Base-by-base conservation (phyloP, 2,797 vertebrate species). In the Mastacembelus armatus region DNA sequence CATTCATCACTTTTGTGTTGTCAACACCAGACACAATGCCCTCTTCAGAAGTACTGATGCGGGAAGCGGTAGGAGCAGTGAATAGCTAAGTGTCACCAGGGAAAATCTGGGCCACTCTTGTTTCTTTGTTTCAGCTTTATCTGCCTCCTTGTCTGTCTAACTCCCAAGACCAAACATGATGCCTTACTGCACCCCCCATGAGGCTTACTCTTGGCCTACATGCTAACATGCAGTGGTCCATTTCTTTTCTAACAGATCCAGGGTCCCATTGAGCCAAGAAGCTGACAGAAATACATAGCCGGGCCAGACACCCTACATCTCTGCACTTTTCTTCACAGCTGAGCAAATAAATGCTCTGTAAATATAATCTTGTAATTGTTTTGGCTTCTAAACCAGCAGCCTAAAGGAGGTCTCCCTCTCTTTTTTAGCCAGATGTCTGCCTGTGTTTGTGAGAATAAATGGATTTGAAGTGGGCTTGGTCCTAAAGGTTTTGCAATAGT, bases 311-410 rank as follows among this genome's bases (percentile, higher is more conserved):
- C 35, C 74, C 65, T 24, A 62, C 67, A 44, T 65, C 45, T 18
- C 39, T 43, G 35, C 27, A 24, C 67, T 69, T 75, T 66, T 70
- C 68, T 48, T 66, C 61, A 73, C 89, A 91, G 88, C 89, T 92
- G 88, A 87, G 74, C 61, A 92, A 92, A 92, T 88, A 92, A 57
- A 89, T 71, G 72, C 59, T 66, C 62, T 71, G 76, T 75, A 85
- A 87, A 89, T 78, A 39, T 54, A 74, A 83, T 88, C 74, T 83
- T 79, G 67, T 85, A 87, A 90, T 88, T 89, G 85, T 89, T 85
- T 88, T 86, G 84, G 81, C 79, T 83, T 66, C 61, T 48, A 78
- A 35, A 65, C 6, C 32, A 56, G 61, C 49, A 27, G 61, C 71
- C 60, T 12, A 40, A 61, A 66, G 39, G 35, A 6, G 40, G 45